A percentile compares a stretch with the other conserved stretches of the same genome.
phyloP scores from a whole-genome alignment of 1,140 invertebrate species.

The Drosophila melanica region DNA sequence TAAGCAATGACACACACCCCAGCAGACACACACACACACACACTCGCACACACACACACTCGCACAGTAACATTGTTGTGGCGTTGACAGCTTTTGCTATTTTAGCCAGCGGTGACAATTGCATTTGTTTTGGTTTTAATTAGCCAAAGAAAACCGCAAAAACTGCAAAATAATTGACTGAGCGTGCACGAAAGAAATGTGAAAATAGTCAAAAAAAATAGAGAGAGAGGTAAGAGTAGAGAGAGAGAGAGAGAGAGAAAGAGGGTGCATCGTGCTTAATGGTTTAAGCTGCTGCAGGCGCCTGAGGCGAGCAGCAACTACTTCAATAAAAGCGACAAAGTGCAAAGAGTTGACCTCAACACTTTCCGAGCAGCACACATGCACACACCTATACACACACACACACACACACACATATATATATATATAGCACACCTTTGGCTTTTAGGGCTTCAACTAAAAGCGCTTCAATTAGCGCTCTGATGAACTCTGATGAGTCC shows the following conservation, averaged over 20 bases:
- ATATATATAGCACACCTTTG: conserved; percentile 1
- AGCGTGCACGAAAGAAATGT: not conserved
- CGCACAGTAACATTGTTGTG: conserved; percentile 12
- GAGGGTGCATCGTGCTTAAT: conserved; percentile 4
- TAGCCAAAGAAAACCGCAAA: conserved; percentile 56
- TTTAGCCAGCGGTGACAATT: conserved; percentile 62
- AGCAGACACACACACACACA: not conserved
- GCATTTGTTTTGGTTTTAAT: conserved; percentile 79
- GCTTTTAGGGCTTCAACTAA: conserved; percentile 73
- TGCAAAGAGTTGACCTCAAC: conserved; percentile 46
- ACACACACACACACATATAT: not conserved
- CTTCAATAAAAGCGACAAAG: conserved; percentile 21
- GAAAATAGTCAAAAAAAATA: not conserved
- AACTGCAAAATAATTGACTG: conserved; percentile 45
- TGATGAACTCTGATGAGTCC: conserved; percentile 77
- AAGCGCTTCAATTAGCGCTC: conserved; percentile 74
- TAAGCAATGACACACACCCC: conserved; percentile 54
- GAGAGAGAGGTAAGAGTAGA: not conserved
- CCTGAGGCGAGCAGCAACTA: conserved; percentile 17
- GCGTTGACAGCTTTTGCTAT: conserved; percentile 38
- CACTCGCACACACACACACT: not conserved
- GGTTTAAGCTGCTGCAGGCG: not conserved
- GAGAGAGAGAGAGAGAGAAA: conserved; percentile 1
- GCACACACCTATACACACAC: conserved; percentile 2
- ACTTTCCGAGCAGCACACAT: conserved; percentile 26